These are phyloP conservation scores for Electrophaes corylata DNA, from an alignment of 2,888 invertebrate genomes.

Conservation along the genomic window DNA sequence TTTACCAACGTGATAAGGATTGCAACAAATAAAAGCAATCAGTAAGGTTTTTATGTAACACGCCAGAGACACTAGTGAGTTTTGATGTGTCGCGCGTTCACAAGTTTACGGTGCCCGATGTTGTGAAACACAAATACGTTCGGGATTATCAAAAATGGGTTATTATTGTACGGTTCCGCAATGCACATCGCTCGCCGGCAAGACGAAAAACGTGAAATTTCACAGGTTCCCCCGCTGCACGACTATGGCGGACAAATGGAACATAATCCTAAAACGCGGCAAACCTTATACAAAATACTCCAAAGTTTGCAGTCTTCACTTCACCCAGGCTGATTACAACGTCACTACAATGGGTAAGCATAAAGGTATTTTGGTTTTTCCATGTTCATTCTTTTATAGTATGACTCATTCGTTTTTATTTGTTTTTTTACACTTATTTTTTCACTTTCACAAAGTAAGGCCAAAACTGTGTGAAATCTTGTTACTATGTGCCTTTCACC, in stretches of 20 bases:
- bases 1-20: slow-evolving; percentile 78
- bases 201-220: slow-evolving; percentile 82
- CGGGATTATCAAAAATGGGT: slow-evolving; percentile 65
- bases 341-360: slow-evolving; percentile 83
- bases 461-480: slow-evolving; percentile 2
- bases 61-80: slow-evolving; percentile 34
- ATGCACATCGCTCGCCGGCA: slow-evolving; percentile 82
- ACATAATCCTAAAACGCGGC: slow-evolving; percentile 72
- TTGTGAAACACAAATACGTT: slow-evolving; percentile 48
- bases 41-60: slow-evolving; percentile 39
- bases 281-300: slow-evolving; percentile 81
- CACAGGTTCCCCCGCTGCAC: slow-evolving; percentile 77
- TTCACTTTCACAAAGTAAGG: slow-evolving; percentile 6
- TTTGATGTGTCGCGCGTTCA: slow-evolving; percentile 54
- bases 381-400: slow-evolving; percentile 54
- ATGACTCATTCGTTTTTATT: slow-evolving; percentile 41
- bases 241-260: slow-evolving; percentile 75
- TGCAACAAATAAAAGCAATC: slow-evolving; percentile 65
- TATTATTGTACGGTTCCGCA: slow-evolving; percentile 83
- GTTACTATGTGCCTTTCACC: neutral
- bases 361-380: slow-evolving; percentile 79
- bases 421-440: slow-evolving; percentile 23
- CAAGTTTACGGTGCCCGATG: slow-evolving; percentile 39
- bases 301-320: slow-evolving; percentile 80
- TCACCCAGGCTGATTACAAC: slow-evolving; percentile 77